Evolutionary conservation across 1,140 invertebrate species (phyloP), one percentile per base, ranked within the genome.

Genomic region (Phortica variegata): DNA sequence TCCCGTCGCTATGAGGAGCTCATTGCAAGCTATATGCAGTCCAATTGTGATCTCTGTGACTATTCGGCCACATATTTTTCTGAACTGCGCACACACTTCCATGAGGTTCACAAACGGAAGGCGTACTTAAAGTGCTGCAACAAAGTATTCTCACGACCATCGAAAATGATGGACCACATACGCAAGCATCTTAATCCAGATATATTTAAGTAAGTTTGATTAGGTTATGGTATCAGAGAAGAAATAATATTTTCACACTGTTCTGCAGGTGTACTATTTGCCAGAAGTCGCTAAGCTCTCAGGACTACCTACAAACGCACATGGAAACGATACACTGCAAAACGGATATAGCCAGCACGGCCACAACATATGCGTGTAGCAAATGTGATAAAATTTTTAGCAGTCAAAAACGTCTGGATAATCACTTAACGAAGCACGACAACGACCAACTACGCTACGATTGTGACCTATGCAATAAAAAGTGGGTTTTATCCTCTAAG

Each of bases 181-280:
- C 57, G 68, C 38, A 72, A 68, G 45, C 71, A 74, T 40, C 45
- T 65, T 16, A 71, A 74, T 47, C 71, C 71, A 38, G 66, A 71
- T 23, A 56, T 63, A 16, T 74, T 69, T 21, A 74, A 65, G 71
- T 74, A 43, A 58, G 53, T 10, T 6, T 6, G 10, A 26, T 16
- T 19, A 17, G 26, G n/a, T 19, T 40, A n/a, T 9, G 16, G 34
- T 56, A 18, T 5, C 9, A 2, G n/a, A 16, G 3, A 12, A 10
- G 6, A 13, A 21, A n/a, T 15, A 10, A 21, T 9, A 3, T 52
- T 49, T 20, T 33, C 36, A n/a, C 21, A 23, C 19, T 40, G 42
- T n/a, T 23, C 17, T 23, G 26, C 36, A 73, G 71, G 37, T 74
- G 71, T 38, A 46, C 54, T 21, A 59, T 71, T 18, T 74, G 71